These are phyloP conservation scores for Trachymyrmex cornetzi DNA, from an alignment of 1,140 invertebrate genomes.

Conservation along the genomic window DNA sequence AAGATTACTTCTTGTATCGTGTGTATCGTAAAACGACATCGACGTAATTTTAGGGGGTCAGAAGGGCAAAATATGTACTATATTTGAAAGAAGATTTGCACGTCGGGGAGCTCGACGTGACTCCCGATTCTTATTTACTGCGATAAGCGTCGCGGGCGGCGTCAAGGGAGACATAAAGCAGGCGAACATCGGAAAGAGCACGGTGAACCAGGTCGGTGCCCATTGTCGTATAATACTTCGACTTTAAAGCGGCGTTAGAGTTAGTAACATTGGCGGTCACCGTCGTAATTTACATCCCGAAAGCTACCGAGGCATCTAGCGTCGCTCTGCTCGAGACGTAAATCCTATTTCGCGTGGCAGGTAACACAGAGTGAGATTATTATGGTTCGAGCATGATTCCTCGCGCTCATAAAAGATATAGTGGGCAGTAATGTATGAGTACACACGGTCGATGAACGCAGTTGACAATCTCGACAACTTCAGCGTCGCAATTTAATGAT, in stretches of 20 bases:
- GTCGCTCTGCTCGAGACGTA: constrained; percentile 45
- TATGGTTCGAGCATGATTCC: constrained; percentile 37
- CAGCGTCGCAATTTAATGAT: not conserved
- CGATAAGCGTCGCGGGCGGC: constrained; percentile 52
- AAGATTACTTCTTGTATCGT: not conserved
- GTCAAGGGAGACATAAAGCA: constrained; percentile 80
- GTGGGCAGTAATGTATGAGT: not conserved
- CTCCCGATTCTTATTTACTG: constrained; percentile 79
- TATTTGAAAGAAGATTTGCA: constrained; percentile 59
- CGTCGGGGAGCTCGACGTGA: constrained; percentile 15
- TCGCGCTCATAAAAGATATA: constrained; percentile 17
- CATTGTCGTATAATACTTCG: constrained; percentile 72
- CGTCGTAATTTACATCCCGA: constrained; percentile 66
- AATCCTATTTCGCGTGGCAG: constrained; percentile 41
- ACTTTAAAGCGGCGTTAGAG: constrained; percentile 57
- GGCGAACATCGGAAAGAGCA: constrained; percentile 80
- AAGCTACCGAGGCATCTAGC: constrained; percentile 11
- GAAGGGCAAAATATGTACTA: constrained; percentile 50
- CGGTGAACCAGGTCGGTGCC: constrained; percentile 63
- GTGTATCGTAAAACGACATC: not conserved
- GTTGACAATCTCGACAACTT: not conserved
- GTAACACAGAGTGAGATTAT: constrained; percentile 50
- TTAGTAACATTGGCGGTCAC: constrained; percentile 53
- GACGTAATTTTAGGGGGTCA: constrained; percentile 39
- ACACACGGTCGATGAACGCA: not conserved